Evolutionary conservation across 2,888 invertebrate species (phyloP).

Genomic region (Lissonota sp.): DNA sequence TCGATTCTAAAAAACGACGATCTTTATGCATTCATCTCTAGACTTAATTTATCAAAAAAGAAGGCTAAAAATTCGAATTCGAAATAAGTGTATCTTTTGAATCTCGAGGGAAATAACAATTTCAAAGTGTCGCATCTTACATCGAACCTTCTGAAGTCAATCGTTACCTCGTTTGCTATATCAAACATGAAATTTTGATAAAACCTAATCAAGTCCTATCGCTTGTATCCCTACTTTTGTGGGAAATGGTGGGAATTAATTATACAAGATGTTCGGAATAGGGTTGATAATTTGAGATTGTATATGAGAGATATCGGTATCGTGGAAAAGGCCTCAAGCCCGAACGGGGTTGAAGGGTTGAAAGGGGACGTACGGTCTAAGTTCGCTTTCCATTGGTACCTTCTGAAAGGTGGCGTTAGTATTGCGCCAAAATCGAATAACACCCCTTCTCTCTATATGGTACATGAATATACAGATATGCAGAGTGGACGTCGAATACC

Average conservation of each 20-base stretch:
- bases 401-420: constrained; percentile 72
- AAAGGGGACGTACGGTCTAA: neutral
- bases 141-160: constrained; percentile 26
- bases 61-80: neutral
- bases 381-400: constrained; percentile 45
- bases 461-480: neutral
- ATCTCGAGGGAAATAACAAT: neutral
- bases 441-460: constrained; percentile 63
- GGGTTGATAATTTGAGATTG: constrained; percentile 43
- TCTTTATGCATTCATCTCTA: neutral
- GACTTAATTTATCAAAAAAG: neutral
- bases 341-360: constrained; percentile 40
- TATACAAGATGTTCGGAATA: constrained; percentile 37
- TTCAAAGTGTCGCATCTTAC: neutral
- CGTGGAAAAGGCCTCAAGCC: constrained; percentile 46
- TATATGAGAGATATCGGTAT: constrained; percentile 44
- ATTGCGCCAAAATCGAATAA: constrained; percentile 73
- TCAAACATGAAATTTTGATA: constrained; percentile 34
- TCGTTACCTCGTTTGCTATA: constrained; percentile 19
- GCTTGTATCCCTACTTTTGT: neutral
- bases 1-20: neutral
- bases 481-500: constrained; percentile 48
- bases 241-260: constrained; percentile 19
- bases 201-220: constrained; percentile 8
- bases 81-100: neutral